Base-by-base conservation (phyloP, 2,888 invertebrate genomes). In the Drosophila incognita region DNA sequence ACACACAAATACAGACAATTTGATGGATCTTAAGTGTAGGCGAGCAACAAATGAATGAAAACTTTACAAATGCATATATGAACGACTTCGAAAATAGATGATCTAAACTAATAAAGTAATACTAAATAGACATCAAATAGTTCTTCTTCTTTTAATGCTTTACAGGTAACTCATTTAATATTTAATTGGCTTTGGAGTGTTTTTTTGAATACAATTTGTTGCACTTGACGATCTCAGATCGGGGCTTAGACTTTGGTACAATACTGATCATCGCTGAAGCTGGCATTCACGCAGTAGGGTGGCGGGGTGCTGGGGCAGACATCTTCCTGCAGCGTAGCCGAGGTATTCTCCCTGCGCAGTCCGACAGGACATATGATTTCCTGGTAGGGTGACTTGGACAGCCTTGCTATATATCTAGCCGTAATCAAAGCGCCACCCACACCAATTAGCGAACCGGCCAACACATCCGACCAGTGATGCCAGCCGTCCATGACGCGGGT, bases 401-500 rank as follows among this genome's bases (percentile, higher is more conserved):
- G 46, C 51, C 81, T 82, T 1, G 89, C 64, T 6, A 92, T 79
- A 35, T 82, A 92, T 29, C 67, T 58, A 15, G 83, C 90, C 0
- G 91, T 92, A 13, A 92, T 69, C 21, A 92, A 27, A 0, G 92
- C 92, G 1, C 79, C 85, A 0, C 65, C 35, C 0, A 89, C 60
- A 31, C 92, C 92, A 0, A 92, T 66, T 5, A 90, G 11, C 3
- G 88, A 81, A 1, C 92, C 92, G 6, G 62, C 57, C 31, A 92
- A 57, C 35, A 92, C 92, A 73, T 92, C 92, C 0, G 92, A 92
- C 92, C 92, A 92, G 46, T 92, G 92, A 80, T 92, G 92, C 92
- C 92, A 92, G 67, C 76, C 76, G 67, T 92, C 92, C 89, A 91
- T 90, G 59, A 92, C 72, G 3, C 92, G 90, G n/a, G 76, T 82